These are phyloP conservation scores for Marronus borbonicus DNA, from an alignment of 2,888 invertebrate genomes.

Conservation along the genomic window DNA sequence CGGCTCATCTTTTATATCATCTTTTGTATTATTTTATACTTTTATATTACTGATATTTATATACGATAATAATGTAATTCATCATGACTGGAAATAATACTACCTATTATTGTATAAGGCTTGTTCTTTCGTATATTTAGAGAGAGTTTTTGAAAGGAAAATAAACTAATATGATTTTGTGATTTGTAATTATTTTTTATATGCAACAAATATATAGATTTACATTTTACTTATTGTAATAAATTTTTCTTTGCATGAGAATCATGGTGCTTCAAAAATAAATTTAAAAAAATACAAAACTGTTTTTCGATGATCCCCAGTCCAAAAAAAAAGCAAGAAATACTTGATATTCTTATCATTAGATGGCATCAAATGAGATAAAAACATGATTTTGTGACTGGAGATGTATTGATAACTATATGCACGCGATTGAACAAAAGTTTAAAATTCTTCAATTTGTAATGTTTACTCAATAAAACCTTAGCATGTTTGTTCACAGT, in stretches of 20 bases:
- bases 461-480: no score
- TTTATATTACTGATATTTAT: conserved; percentile 65
- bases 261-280: conserved; percentile 65
- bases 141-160: conserved; percentile 52
- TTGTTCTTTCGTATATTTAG: conserved; percentile 56
- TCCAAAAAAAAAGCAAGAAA: not conserved
- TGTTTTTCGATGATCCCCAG: conserved; percentile 19
- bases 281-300: conserved; percentile 47
- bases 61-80: conserved; percentile 40
- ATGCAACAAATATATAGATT: conserved; percentile 47
- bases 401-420: no score
- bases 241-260: conserved; percentile 63
- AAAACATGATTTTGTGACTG: no score
- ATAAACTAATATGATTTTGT: conserved; percentile 62
- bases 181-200: conserved; percentile 66
- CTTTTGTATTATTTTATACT: conserved; percentile 70
- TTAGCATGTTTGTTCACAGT: no score
- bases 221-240: conserved; percentile 52
- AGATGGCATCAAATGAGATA: no score
- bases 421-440: no score
- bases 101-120: conserved; percentile 50
- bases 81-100: conserved; percentile 45
- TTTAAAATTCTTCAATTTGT: no score
- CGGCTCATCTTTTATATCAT: conserved; percentile 56
- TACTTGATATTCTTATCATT: no score